Percentiles rank a stretch among this genome's conserved stretches.
Evolutionary conservation across 2,113 vertebrate genomes (phyloP).

Genomic region (Carassius gibelio): DNA sequence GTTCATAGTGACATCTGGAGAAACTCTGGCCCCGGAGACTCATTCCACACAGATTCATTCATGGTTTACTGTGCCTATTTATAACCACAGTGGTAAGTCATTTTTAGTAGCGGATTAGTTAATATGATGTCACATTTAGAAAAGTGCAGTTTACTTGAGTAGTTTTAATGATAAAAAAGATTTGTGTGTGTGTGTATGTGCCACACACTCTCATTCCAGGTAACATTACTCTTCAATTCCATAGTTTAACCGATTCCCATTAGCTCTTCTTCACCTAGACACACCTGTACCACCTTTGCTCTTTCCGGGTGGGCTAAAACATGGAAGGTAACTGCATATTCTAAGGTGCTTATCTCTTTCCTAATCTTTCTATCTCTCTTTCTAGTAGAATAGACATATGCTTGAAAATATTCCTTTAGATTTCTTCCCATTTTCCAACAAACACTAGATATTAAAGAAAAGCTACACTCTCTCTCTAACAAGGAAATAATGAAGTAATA

Average conservation of each 20-base stretch:
- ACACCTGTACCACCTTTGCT: neutral
- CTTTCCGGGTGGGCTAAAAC: constrained; percentile 3
- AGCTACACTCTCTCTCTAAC: too few species aligned
- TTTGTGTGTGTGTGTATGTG: too few species aligned
- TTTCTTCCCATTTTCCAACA: neutral
- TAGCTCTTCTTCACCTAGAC: neutral
- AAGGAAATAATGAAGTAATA: neutral
- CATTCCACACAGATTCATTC: neutral
- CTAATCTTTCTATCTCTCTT: neutral
- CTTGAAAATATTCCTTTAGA: neutral
- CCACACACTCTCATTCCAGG: too few species aligned
- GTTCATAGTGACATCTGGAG: constrained; percentile 31
- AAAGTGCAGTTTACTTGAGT: neutral
- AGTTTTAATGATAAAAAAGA: too few species aligned
- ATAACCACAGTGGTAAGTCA: neutral
- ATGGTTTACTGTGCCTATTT: neutral
- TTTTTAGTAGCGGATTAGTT: neutral
- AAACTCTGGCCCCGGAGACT: constrained; percentile 12
- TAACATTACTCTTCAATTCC: too few species aligned
- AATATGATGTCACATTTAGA: neutral
- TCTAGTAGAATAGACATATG: constrained; percentile 1
- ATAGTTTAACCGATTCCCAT: too few species aligned
- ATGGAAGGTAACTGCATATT: constrained; percentile 11
- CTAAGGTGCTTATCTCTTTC: neutral
- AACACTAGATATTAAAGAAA: neutral